These are phyloP conservation scores for Asobara japonica DNA, from an alignment of 1,140 invertebrate genomes.

Conservation along the genomic window DNA sequence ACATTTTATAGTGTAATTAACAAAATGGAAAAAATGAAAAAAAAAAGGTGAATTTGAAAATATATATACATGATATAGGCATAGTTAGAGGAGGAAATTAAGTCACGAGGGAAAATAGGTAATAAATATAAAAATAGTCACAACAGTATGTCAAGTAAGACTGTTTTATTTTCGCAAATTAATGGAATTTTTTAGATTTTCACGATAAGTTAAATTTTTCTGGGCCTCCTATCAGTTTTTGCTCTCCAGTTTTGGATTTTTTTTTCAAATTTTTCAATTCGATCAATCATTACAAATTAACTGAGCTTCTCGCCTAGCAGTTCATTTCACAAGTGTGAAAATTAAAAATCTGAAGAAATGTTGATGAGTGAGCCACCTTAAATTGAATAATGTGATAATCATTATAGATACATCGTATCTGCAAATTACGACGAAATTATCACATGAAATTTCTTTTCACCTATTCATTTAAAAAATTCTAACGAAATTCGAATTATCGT, in stretches of 20 bases:
- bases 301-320: no score
- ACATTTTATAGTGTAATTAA: slow-evolving; percentile 44
- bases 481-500: no score
- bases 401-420: slow-evolving; percentile 25
- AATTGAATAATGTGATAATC: slow-evolving; percentile 39
- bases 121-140: slow-evolving; percentile 32
- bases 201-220: no score
- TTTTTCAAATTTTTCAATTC: no score
- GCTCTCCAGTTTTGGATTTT: neutral
- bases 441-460: neutral
- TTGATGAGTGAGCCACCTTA: slow-evolving; percentile 34
- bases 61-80: neutral
- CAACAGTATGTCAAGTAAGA: slow-evolving; percentile 41
- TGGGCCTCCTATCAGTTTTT: slow-evolving; percentile 45
- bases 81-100: neutral
- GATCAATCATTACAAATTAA: no score
- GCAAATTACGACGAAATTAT: slow-evolving; percentile 12
- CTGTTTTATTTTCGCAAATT: slow-evolving; percentile 42
- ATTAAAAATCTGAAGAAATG: no score
- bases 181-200: no score
- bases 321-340: no score
- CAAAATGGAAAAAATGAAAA: neutral
- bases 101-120: neutral
- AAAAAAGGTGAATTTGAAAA: slow-evolving; percentile 12
- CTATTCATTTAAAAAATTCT: no score